Base-by-base conservation (phyloP, 2,797 vertebrate species). In the Rachycentron canadum region DNA sequence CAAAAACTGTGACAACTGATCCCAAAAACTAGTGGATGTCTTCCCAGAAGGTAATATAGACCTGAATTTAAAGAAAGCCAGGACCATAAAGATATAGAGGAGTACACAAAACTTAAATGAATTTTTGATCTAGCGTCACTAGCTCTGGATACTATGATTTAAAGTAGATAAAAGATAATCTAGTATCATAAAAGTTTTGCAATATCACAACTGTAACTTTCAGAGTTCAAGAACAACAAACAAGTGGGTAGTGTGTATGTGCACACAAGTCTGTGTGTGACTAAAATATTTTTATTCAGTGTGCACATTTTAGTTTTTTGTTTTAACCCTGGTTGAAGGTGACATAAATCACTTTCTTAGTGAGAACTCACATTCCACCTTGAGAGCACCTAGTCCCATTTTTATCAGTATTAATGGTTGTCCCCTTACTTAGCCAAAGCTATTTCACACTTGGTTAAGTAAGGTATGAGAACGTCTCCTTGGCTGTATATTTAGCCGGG, bases 401-500 rank as follows among this genome's bases (percentile, higher is more conserved):
- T 94, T 95, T 95, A 96, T 96, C 94, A 96, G 93, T 94, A 95
- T 96, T 96, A 96, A 95, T 96, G 94, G 94, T 94, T 92, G 94
- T 92, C 91, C 92, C 90, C 89, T 92, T 94, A 95, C 94, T 95
- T 95, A 94, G 92, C 95, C 92, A 93, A 94, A 95, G 94, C 94
- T 95, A 96, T 96, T 96, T 95, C 95, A 96, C 95, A 96, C 94
- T 94, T 96, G 95, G 95, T 95, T 96, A 95, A 91, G 85, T 90
- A 72, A 87, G 78, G 90, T 93, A 94, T 93, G 93, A 94, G 94
- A 94, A 93, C 81, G 92, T 96, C 95, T 95, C 93, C 91, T 86
- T 90, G 91, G 92, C 91, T 93, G 91, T 94, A 94, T 93, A 93
- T 95, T 94, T 93, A 92, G 91, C 83, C 47, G 41, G 73, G 82